These are phyloP conservation scores for Caracal caracal DNA, from an alignment of 2,113 vertebrate species.

Conservation along the genomic window DNA sequence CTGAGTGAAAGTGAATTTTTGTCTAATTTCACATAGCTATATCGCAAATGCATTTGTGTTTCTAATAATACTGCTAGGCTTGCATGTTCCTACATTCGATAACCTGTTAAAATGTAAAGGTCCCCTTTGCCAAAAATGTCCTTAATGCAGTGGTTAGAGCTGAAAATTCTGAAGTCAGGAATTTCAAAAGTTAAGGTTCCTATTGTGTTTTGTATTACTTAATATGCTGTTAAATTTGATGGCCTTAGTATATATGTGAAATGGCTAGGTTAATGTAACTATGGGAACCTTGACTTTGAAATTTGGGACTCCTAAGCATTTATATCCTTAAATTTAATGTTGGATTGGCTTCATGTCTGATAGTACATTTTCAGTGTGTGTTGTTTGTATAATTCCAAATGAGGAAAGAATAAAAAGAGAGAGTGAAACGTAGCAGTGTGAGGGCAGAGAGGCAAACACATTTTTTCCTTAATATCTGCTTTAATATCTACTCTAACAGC, in stretches of 20 bases:
- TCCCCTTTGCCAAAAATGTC: constrained; percentile 42
- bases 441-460: neutral
- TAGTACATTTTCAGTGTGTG: constrained; percentile 49
- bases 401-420: neutral
- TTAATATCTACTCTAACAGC: constrained; percentile 13
- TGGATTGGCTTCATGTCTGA: constrained; percentile 47
- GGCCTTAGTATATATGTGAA: constrained; percentile 23
- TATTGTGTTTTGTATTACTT: constrained; percentile 56
- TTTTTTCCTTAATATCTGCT: constrained; percentile 19
- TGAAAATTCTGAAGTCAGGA: constrained; percentile 54
- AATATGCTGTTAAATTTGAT: constrained; percentile 53
- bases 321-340: constrained; percentile 51
- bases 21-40: constrained; percentile 70
- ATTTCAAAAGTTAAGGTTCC: constrained; percentile 64
- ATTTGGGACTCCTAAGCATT: constrained; percentile 38
- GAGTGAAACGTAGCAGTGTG: neutral
- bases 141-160: constrained; percentile 36
- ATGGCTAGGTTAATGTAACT: constrained; percentile 43
- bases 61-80: constrained; percentile 38
- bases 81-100: constrained; percentile 55
- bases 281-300: constrained; percentile 64
- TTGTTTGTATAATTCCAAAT: constrained; percentile 53
- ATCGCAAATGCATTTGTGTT: constrained; percentile 61
- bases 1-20: constrained; percentile 78
- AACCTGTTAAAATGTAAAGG: constrained; percentile 59